phyloP scores from a whole-genome alignment of 35 echinoderm and acorn worm genomes.

The Hemicentrotus pulcherrimus region DNA sequence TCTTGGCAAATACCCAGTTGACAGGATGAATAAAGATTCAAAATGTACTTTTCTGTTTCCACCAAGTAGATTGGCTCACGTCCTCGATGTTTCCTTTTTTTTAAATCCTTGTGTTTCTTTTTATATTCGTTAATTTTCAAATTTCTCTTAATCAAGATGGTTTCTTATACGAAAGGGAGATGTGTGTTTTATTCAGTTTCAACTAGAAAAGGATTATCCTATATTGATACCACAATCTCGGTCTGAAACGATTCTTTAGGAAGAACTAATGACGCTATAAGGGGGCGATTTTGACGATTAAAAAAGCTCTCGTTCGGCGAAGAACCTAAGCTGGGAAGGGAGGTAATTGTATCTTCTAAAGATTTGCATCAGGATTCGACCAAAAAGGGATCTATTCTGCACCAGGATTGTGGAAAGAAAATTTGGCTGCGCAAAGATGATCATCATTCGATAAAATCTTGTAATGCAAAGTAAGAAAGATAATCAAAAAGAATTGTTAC shows the following conservation, averaged over 20 bases:
- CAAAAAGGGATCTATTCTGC: slow-evolving; percentile 17
- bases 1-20: not conserved
- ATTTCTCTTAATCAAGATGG: no score
- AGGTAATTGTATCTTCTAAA: not conserved
- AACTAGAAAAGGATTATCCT: not conserved
- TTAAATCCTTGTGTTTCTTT: no score
- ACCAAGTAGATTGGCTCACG: no score
- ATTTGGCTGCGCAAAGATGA: not conserved
- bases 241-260: not conserved
- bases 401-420: not conserved
- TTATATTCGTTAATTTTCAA: no score
- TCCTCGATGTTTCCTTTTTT: no score
- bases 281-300: not conserved
- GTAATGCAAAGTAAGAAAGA: not conserved
- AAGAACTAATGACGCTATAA: not conserved
- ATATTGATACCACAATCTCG: not conserved
- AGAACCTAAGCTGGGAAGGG: not conserved
- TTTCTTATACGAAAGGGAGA: not conserved
- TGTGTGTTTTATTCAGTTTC: not conserved
- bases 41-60: not conserved
- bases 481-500: not conserved
- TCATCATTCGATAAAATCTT: not conserved
- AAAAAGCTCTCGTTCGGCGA: not conserved
- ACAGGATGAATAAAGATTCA: not conserved
- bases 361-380: not conserved